These are phyloP conservation scores for Neodon shergylaensis DNA, from an alignment of 2,113 vertebrate genomes.

Conservation along the genomic window DNA sequence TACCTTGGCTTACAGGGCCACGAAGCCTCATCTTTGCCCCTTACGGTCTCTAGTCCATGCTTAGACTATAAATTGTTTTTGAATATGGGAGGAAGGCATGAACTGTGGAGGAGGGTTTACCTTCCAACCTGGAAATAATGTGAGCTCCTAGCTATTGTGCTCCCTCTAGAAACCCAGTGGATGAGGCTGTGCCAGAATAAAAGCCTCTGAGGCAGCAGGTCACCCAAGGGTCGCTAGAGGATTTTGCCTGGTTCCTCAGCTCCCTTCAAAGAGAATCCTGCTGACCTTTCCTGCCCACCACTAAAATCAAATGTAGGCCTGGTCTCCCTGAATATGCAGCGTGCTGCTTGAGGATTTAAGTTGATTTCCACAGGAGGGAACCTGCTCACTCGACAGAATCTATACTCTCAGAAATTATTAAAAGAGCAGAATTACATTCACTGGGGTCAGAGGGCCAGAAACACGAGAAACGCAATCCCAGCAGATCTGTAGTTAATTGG, in stretches of 20 bases:
- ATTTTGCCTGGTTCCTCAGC: background rate
- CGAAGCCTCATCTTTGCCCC: background rate
- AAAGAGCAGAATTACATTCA: constrained; percentile 69
- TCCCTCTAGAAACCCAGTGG: background rate
- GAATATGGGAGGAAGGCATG: background rate
- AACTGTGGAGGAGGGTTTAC: background rate
- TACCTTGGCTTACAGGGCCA: background rate
- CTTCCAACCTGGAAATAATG: background rate
- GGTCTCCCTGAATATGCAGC: background rate
- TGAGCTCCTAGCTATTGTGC: background rate
- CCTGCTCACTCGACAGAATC: constrained; percentile 62
- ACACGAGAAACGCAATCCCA: constrained; percentile 45
- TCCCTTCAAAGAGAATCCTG: background rate
- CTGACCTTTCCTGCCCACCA: background rate
- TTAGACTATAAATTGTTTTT: background rate
- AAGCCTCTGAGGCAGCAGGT: background rate
- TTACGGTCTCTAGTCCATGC: too few species aligned
- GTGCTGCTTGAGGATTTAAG: background rate
- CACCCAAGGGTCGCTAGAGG: background rate
- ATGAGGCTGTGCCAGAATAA: background rate
- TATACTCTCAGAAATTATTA: constrained; percentile 57
- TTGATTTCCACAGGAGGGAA: constrained; percentile 20
- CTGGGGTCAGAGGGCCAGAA: constrained; percentile 39
- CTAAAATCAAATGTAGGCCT: background rate
- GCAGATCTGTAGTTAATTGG: constrained; percentile 56